Evolutionary conservation across 37 sponge, comb jelly and placozoan genomes (phyloP), one percentile per base, ranked within the genome.

Genomic region (Halichondria panicea): DNA sequence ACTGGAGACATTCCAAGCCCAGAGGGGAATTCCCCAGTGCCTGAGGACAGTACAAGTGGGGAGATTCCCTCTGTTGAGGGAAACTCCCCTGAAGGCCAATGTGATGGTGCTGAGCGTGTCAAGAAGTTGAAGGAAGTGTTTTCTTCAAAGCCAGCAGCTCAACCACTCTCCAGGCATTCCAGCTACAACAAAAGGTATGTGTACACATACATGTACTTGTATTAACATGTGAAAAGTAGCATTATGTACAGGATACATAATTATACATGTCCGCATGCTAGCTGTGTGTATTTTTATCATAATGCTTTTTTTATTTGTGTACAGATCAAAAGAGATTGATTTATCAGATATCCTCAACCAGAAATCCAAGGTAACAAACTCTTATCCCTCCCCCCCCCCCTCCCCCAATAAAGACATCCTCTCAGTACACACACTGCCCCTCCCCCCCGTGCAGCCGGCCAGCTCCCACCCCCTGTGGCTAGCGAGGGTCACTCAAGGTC

Each of bases 391-490:
- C 15, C 13, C 15, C 11, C 52, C 52, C 52, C 15, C 13, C 13
- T 18, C 13, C 52, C 15, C 52, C 11, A 15, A 11, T 18, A 48
- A 15, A 11, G 15, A 15, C 52, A 48, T 18, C 15, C 52, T 18
- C 52, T 18, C 25, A 58, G 7, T 48, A 48, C 52, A 6, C 6
- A 30, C 18, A 39, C 31, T 64, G 35, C 35, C 39, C 30, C 18
- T 35, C 35, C 65, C 18, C 43, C 42, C 43, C 42, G 3, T 40
- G 28, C 56, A 33, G 70, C 19, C 15, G 27, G 64, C 19, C 50
- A 43, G 71, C 19, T 75, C 67, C 12, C 52, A 85, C 52, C 86
- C 86, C 21, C 68, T 85, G 38, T 85, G 87, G 87, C 42, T 68
- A 71, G 81, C 70, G 30, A 65, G 76, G 37, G 57, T 79, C 64